Conservation (phyloP, 2,888 invertebrate species). For the Ochropleura plecta region DNA sequence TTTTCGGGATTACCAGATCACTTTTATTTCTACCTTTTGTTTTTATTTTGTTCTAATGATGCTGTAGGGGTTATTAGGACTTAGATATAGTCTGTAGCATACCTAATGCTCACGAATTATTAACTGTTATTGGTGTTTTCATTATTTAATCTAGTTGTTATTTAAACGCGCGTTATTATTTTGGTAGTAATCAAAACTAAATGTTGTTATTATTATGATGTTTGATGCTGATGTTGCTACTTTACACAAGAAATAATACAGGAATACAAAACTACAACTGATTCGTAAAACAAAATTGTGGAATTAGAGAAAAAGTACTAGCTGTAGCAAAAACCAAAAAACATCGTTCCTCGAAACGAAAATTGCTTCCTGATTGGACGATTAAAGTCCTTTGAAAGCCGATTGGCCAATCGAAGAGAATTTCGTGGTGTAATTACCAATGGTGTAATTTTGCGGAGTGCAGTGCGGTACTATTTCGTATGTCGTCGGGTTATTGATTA, state of each 20-base stretch:
- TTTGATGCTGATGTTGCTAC: not conserved
- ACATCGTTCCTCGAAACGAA: conserved; percentile 48
- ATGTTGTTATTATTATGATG: not conserved
- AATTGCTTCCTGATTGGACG: conserved; percentile 66
- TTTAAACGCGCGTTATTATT: not conserved
- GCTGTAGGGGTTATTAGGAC: conserved; percentile 4
- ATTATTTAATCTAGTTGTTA: not conserved
- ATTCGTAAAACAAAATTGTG: not conserved
- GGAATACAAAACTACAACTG: not conserved
- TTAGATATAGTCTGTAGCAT: not conserved
- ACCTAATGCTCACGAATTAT: not conserved
- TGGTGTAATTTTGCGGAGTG: conserved; percentile 69
- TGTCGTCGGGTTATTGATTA: conserved; percentile 81
- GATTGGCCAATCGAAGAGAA: conserved; percentile 62
- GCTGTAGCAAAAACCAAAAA: conserved; percentile 25
- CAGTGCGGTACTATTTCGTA: conserved; percentile 62
- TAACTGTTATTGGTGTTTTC: not conserved
- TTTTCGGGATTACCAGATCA: conserved; percentile 64
- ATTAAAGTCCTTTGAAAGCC: conserved; percentile 63
- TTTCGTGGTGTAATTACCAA: conserved; percentile 65
- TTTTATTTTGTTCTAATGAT: conserved; percentile 47
- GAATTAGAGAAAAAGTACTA: conserved; percentile 24
- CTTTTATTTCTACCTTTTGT: conserved; percentile 52
- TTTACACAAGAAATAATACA: not conserved
- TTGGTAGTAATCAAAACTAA: not conserved